These are phyloP conservation scores for cattle (Bos taurus) DNA, from an alignment of 2,113 vertebrate genomes.

Conservation along the genomic window ARS-UCD2.0 NC_037357.1:80768501-80769000, in stretches of 20 bases:
- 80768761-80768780: background rate
- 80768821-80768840: background rate
- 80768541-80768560: background rate
- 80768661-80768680: background rate
- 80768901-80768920: background rate
- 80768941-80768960: background rate
- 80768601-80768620: background rate
- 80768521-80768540: background rate
- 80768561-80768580: background rate
- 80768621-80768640: background rate
- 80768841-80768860: background rate
- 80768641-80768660: background rate
- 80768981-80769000: slow-evolving; percentile 21
- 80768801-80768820: background rate
- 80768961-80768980: slow-evolving; percentile 22
- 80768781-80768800: background rate
- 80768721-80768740: background rate
- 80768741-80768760: background rate
- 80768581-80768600: background rate
- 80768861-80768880: background rate
- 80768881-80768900: background rate
- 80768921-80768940: background rate
- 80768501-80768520: background rate
- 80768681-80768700: background rate
- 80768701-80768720: background rate